These are phyloP conservation scores for Drosophila eugracilis DNA, from an alignment of 1,140 invertebrate genomes.

Conservation along the genomic window DNA sequence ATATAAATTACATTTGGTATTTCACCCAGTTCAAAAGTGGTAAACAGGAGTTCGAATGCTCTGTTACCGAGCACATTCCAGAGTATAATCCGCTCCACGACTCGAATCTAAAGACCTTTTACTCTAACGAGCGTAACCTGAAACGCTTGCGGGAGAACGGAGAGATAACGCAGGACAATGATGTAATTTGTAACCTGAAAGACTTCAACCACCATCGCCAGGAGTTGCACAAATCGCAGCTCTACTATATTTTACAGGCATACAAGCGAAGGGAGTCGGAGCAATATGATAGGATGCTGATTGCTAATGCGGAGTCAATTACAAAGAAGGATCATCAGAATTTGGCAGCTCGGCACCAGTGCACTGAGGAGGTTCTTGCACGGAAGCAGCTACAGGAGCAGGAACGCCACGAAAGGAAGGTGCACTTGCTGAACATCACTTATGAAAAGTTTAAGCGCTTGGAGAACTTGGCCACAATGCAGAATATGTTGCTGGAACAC, in stretches of 20 bases:
- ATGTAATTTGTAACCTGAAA: constrained; percentile 81
- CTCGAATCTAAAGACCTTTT: constrained; percentile 76
- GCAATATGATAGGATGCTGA: constrained; percentile 69
- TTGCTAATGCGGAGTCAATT: constrained; percentile 72
- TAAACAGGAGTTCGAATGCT: constrained; percentile 74
- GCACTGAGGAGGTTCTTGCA: constrained; percentile 57
- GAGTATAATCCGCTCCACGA: constrained; percentile 83
- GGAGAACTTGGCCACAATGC: constrained; percentile 54
- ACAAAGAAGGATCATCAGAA: constrained; percentile 69
- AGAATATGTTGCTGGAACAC: constrained; percentile 59
- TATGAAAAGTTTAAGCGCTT: constrained; percentile 59
- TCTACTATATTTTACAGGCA: constrained; percentile 77
- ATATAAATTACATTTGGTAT: neutral
- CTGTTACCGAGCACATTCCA: constrained; percentile 54
- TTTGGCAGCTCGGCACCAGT: constrained; percentile 49
- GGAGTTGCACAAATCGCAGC: constrained; percentile 80
- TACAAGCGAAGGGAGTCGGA: constrained; percentile 68
- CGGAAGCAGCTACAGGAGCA: constrained; percentile 55
- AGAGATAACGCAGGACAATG: constrained; percentile 75
- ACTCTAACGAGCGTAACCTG: constrained; percentile 71
- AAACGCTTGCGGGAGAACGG: constrained; percentile 75
- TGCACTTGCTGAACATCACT: constrained; percentile 53
- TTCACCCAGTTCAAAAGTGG: constrained; percentile 58
- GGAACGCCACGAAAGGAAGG: constrained; percentile 42
- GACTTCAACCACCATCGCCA: constrained; percentile 80